Base-by-base conservation (phyloP, 2,113 vertebrate species). In the Salvelinus sp. region DNA sequence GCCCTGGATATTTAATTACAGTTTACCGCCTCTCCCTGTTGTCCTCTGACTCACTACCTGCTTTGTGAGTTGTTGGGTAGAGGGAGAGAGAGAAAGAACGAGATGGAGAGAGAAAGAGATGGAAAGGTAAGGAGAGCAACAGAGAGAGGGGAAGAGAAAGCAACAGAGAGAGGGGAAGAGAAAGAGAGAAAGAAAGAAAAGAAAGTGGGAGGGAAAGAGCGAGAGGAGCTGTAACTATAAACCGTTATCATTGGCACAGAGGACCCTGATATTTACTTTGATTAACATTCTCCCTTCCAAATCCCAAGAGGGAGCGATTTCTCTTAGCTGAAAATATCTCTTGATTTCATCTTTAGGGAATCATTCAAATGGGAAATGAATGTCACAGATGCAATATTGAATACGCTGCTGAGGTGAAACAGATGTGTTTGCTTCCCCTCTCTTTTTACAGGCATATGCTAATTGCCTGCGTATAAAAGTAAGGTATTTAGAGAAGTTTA, bases 1-100 rank as follows among this genome's bases (percentile, higher is more conserved):
- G 33, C 7, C 47, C 68, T 76, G 77, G 77, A 70, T 75, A 76
- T 82, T 82, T 82, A 78, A 83, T 85, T 79, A 82, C 72, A 76
- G 69, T 30, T 77, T 47, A 64, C 70, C 30, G 54, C 25, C 47
- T 54, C 48, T 63, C 20, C 14, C 71, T 73, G 27, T 63, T 25
- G 38, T n/a, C 57, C 28, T 73, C 16, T 63, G 13, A 33, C 6
- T 72, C 27, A 30, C 6, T 58, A 14, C 50, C 28, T 68, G 67
- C 58, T 18, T 71, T 44, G 67, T 47, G 67, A 44, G 67, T 69
- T 25, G 20, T n/a, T n/a, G 57, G n/a, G n/a, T 63, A 28, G 48
- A 79, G 67, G 57, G 25, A 47, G 16, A 10, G 38, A 44, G 38
- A 44, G 33, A 38, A 4, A 63, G 30, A 4, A 4, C 3, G 28